A percentile compares a stretch with the other conserved stretches of the same genome.
phyloP scores from a whole-genome alignment of 2,888 invertebrate species.

The Hypolimnas misippus region DNA sequence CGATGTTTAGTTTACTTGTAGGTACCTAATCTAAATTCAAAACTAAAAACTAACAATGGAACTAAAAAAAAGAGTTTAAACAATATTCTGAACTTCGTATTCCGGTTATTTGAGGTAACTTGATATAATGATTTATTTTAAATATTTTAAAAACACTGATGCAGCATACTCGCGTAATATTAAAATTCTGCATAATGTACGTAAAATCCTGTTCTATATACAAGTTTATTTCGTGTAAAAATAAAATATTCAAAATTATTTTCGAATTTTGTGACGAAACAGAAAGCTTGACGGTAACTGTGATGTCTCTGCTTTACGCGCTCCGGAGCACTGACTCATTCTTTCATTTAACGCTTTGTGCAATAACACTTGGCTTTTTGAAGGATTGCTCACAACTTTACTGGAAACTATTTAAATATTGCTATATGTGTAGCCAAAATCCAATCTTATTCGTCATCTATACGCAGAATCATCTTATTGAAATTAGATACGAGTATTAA shows the following conservation, averaged over 20 bases:
- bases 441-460: background rate
- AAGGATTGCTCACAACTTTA: slow-evolving; percentile 3
- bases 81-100: background rate
- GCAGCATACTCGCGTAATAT: background rate
- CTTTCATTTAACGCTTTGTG: slow-evolving; percentile 10
- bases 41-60: slow-evolving; percentile 28
- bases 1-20: slow-evolving; percentile 32
- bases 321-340: slow-evolving; percentile 17
- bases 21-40: slow-evolving; percentile 32
- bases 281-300: background rate
- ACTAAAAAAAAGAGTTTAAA: slow-evolving; percentile 14
- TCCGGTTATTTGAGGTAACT: background rate
- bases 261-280: slow-evolving; percentile 7
- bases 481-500: background rate
- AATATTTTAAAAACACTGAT: background rate
- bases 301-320: slow-evolving; percentile 20
- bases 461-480: background rate
- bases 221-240: background rate
- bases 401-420: slow-evolving; percentile 3
- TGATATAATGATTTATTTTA: background rate
- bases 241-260: background rate
- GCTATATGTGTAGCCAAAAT: background rate
- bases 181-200: background rate
- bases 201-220: background rate
- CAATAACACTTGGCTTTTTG: slow-evolving; percentile 9